Conservation (phyloP, 2,113 vertebrate species). For the Grammomys surdaster region DNA sequence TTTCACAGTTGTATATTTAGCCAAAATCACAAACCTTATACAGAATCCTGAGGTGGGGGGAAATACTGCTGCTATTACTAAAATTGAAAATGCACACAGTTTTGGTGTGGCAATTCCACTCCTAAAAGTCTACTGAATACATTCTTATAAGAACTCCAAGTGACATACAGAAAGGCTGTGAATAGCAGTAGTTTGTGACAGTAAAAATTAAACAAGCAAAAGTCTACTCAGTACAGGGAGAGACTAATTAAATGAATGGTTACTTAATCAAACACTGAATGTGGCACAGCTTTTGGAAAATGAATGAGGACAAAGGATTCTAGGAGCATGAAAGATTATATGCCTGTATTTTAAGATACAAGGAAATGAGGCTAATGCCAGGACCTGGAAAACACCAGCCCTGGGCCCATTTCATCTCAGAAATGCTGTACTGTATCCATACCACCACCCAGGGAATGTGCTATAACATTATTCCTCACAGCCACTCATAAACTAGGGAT, state of each 20-base stretch:
- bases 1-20: not conserved
- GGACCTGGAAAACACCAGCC: not conserved
- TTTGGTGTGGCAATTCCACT: not conserved
- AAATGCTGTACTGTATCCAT: not conserved
- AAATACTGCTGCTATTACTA: not conserved
- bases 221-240: not conserved
- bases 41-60: not conserved
- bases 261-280: not conserved
- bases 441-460: not conserved
- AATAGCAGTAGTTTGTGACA: not conserved
- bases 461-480: not conserved
- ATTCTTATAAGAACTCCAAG: not conserved
- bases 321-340: not conserved
- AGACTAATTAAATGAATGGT: not conserved
- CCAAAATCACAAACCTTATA: not conserved
- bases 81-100: slow-evolving; percentile 53
- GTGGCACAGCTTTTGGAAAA: not conserved
- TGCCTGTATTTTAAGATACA: not conserved
- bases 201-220: not conserved
- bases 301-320: not conserved
- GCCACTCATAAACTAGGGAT: not conserved
- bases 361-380: not conserved
- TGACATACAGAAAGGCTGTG: not conserved
- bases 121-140: not conserved
- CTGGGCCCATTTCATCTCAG: not conserved